These are phyloP conservation scores for Porites evermanni DNA, from an alignment of 92 coral and sea anemone species.

Conservation along the genomic window DNA sequence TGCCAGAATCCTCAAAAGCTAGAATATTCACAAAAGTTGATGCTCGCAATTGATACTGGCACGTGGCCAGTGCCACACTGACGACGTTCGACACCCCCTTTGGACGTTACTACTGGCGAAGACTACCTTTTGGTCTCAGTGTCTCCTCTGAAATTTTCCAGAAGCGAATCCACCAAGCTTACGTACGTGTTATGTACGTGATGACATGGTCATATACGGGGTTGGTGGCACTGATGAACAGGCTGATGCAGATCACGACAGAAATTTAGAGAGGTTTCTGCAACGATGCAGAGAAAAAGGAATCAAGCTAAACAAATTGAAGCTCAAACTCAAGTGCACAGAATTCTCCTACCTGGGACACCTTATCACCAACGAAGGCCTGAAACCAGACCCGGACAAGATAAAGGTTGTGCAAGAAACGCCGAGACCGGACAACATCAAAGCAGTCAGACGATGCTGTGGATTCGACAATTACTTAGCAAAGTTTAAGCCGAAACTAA, in stretches of 20 bases:
- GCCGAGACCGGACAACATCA: constrained; percentile 53
- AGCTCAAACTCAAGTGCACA: constrained; percentile 38
- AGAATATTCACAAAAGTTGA: constrained; percentile 65
- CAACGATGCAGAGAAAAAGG: constrained; percentile 48
- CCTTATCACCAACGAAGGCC: constrained; percentile 48
- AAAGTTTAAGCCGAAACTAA: constrained; percentile 52
- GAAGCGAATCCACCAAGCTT: constrained; percentile 69
- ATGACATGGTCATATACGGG: constrained; percentile 73
- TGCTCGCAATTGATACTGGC: constrained; percentile 56
- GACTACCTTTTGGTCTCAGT: constrained; percentile 69
- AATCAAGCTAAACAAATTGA: constrained; percentile 45
- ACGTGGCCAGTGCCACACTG: constrained; percentile 21
- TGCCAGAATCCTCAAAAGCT: constrained; percentile 59
- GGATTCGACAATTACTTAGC: constrained; percentile 68
- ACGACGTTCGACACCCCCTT: constrained; percentile 57
- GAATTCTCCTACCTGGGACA: constrained; percentile 62
- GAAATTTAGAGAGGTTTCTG: constrained; percentile 36
- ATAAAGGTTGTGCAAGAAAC: constrained; percentile 22
- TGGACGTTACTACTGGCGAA: constrained; percentile 49
- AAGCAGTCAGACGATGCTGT: constrained; percentile 60
- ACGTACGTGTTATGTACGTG: constrained; percentile 26
- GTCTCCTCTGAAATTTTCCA: constrained; percentile 62
- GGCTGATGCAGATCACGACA: constrained; percentile 45
- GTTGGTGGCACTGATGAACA: constrained; percentile 60
- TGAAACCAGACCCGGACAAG: constrained; percentile 48